A percentile compares a stretch with the other conserved stretches of the same genome.
phyloP scores from a whole-genome alignment of 1,140 invertebrate species.

The Pogonomyrmex barbatus region DNA sequence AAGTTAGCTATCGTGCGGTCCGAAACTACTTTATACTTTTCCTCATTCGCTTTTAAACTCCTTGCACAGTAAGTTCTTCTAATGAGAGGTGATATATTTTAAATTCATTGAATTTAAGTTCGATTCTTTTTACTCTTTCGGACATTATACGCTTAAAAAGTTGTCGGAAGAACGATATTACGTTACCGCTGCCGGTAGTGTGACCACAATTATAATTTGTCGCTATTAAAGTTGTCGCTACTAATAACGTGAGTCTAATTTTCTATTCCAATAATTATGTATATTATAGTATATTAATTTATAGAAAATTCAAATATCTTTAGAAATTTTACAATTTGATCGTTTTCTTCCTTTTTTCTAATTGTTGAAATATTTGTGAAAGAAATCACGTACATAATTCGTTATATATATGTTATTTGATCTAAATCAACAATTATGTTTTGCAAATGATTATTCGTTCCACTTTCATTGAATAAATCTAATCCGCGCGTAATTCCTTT shows the following conservation, averaged over 20 bases:
- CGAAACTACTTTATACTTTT: constrained; percentile 50
- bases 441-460: constrained; percentile 8
- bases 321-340: not conserved
- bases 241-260: constrained; percentile 4
- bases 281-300: not conserved
- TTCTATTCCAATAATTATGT: constrained; percentile 9
- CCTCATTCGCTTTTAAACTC: constrained; percentile 37
- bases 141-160: constrained; percentile 39
- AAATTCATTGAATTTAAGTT: constrained; percentile 45
- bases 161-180: constrained; percentile 12
- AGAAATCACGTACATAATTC: not conserved
- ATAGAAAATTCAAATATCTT: not conserved
- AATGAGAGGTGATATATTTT: constrained; percentile 53
- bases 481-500: not conserved
- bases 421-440: not conserved
- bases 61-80: constrained; percentile 32
- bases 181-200: not conserved
- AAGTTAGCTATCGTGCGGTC: constrained; percentile 11
- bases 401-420: not conserved
- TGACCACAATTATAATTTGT: constrained; percentile 22
- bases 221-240: not conserved
- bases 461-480: not conserved
- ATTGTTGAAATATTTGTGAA: not conserved
- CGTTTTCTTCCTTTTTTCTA: not conserved
- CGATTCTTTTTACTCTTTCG: constrained; percentile 37